Base-by-base conservation (phyloP, 2,888 invertebrate genomes). In the Sicus ferrugineus region DNA sequence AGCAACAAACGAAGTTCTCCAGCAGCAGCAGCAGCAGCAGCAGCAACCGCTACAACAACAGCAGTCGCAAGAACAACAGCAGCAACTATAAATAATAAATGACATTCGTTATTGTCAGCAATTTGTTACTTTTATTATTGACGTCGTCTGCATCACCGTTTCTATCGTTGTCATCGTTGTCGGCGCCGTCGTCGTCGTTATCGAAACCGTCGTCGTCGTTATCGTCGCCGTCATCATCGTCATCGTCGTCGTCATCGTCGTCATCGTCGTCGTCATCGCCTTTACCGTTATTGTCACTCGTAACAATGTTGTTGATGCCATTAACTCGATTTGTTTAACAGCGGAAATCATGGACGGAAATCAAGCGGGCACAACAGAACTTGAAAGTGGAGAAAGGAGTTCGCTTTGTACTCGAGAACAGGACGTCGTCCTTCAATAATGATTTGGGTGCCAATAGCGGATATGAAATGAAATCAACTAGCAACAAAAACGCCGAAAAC, bases 341-440 rank as follows among this genome's bases (percentile, higher is more conserved):
- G 65, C 75, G 75, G 76, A 76, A 75, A 75, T 75, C 74, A 72
- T 74, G 73, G 75, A 72, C 75, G 75, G 75, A 76, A 75, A 75
- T 75, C 72, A 68, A 74, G 70, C 69, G 71, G 70, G 70, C 70
- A 73, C 26, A 19, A 52, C 19, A 21, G n/a, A 50, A 52, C 26
- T n/a, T 6, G 16, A 31, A n/a, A 64, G 28, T 19, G 23, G 16
- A 61, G 21, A 34, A n/a, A n/a, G n/a, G n/a, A n/a, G n/a, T n/a
- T n/a, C n/a, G n/a, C n/a, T n/a, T n/a, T n/a, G n/a, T n/a, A n/a
- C n/a, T n/a, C n/a, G n/a, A n/a, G n/a, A n/a, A n/a, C n/a, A n/a
- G n/a, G n/a, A n/a, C n/a, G n/a, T n/a, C n/a, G n/a, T n/a, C n/a
- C n/a, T n/a, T n/a, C n/a, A n/a, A n/a, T n/a, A n/a, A n/a, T n/a